These are phyloP conservation scores for Hydra vulgaris DNA, from an alignment of 30 jellyfish, hydroid and myxozoan species.

Conservation along the genomic window DNA sequence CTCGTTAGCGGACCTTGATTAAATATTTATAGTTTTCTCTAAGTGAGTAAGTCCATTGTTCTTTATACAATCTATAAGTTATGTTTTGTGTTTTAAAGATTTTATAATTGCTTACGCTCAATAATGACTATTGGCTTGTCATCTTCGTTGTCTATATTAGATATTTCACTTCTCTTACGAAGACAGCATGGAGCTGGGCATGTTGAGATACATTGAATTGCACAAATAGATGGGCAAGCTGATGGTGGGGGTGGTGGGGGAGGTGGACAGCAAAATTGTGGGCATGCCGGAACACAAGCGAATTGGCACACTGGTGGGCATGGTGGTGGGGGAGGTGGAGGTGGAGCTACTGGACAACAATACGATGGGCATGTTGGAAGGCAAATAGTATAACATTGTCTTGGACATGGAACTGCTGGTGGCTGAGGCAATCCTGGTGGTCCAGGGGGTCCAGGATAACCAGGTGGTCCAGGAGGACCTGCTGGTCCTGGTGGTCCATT, in stretches of 20 bases:
- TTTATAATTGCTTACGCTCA: conserved; percentile 74
- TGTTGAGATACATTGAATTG: conserved; percentile 72
- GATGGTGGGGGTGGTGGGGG: conserved; percentile 98
- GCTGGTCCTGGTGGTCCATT: conserved; percentile 99
- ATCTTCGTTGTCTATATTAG: conserved; percentile 2
- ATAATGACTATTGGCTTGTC: conserved; percentile 92
- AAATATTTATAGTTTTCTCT: not conserved
- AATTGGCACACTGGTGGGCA: conserved; percentile 97
- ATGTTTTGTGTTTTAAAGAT: not conserved
- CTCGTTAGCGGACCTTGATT: not conserved
- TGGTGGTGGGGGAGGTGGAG: conserved; percentile 99
- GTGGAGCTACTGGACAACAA: conserved; percentile 80
- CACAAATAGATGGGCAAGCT: conserved; percentile 97
- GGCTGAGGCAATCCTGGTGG: conserved; percentile 96
- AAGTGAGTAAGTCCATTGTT: not conserved
- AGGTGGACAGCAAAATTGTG: conserved; percentile 76
- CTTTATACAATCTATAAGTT: not conserved
- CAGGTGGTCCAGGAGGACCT: conserved; percentile 94
- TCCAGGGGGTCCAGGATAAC: conserved; percentile 93
- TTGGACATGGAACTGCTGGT: conserved; percentile 95
- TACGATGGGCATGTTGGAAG: conserved; percentile 93
- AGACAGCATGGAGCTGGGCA: conserved; percentile 95
- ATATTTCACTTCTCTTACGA: conserved; percentile 45
- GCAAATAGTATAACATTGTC: conserved; percentile 84
- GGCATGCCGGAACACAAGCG: conserved; percentile 91